Conservation (phyloP, 2,888 invertebrate species). For the Drosophila conformis region DNA sequence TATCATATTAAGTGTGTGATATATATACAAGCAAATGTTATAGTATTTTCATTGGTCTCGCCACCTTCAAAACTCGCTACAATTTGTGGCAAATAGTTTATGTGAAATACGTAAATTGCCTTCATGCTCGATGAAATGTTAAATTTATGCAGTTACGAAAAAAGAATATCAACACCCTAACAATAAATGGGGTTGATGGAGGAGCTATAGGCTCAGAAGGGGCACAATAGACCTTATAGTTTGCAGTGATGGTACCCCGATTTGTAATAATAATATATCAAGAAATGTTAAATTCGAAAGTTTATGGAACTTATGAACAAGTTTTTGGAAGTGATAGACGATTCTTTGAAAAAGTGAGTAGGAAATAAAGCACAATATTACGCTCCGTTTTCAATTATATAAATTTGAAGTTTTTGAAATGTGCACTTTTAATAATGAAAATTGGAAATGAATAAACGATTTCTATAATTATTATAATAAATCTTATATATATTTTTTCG, state of each 20-base stretch:
- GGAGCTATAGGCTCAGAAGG: too few relatives aligned
- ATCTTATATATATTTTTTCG: too few relatives aligned
- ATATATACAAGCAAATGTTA: conserved; percentile 53
- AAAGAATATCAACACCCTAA: background rate
- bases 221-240: too few relatives aligned
- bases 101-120: conserved; percentile 55
- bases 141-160: conserved; percentile 7
- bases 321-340: background rate
- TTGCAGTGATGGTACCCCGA: too few relatives aligned
- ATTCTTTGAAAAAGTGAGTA: background rate
- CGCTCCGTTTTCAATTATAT: background rate
- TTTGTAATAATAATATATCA: background rate
- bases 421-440: background rate
- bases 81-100: conserved; percentile 32
- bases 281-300: background rate
- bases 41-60: conserved; percentile 25
- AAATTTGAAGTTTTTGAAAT: background rate
- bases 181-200: background rate
- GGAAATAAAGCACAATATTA: background rate
- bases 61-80: background rate
- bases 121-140: conserved; percentile 35
- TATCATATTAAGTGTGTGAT: conserved; percentile 11
- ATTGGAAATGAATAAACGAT: background rate
- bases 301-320: background rate
- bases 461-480: background rate